Base-by-base conservation (phyloP, 1,140 invertebrate species). In the Achatina immaculata region DNA sequence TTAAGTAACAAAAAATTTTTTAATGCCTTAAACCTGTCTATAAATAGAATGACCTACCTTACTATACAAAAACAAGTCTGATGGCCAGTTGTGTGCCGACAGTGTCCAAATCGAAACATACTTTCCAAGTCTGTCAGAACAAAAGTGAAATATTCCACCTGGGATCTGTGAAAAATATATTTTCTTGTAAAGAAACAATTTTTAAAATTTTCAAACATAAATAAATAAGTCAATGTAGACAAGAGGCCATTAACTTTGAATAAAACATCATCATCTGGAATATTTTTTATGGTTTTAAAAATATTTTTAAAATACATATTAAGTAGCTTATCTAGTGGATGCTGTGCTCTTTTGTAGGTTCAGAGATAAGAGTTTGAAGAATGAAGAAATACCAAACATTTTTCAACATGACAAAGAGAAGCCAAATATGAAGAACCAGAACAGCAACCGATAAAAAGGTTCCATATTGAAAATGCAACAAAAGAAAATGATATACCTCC, bases 101-200 rank as follows among this genome's bases (percentile, higher is more conserved):
- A 98, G 91, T 97, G 98, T 82, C 97, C 97, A 93, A 97, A 98
- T 51, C 96, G 97, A 94, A 96, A 98, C 93, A 97, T 97, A 40
- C 96, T 97, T 89, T 98, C 96, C 85, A 95, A 93, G 86, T 95
- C 96, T 31, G 97, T 98, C 83, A 98, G 92, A 43, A 98, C 97
- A 93, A 98, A 98, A 21, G 96, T 98, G 91, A 96, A 97, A 88
- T 96, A 95, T 87, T 96, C 95, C 28, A 96, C 95, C 75, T 93
- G 92, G 74, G 92, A 91, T 89, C 95, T 96, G 90, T 71, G 93
- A 45, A 7, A 42, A 36, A 43, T 16, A 72, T 16, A 45, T 16
- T 19, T 14, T 14, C 11, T 24, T 51, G 24, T 51, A 51, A 11
- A 51, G 11, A 51, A 11, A 14, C 24, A 51, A 24, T 51, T 24